These are phyloP conservation scores for Campoletis raptor DNA, from an alignment of 2,888 invertebrate genomes.

Conservation along the genomic window DNA sequence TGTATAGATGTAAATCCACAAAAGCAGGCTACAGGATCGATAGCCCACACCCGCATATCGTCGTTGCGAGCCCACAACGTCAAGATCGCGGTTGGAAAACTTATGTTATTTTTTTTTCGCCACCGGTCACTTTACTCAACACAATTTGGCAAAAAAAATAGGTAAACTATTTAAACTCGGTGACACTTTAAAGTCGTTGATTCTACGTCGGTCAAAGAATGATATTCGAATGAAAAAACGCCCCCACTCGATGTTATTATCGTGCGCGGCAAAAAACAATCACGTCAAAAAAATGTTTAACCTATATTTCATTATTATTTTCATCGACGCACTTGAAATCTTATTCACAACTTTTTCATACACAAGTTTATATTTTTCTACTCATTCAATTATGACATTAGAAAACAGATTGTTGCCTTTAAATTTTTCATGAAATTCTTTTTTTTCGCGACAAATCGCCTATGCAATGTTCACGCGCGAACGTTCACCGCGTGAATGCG, in stretches of 20 bases:
- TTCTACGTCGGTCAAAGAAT: background rate
- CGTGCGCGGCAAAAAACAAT: background rate
- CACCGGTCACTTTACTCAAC: background rate
- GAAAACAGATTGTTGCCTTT: background rate
- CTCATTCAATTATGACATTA: background rate
- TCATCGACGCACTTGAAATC: background rate
- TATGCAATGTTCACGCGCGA: slow-evolving; percentile 66
- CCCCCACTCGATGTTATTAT: slow-evolving; percentile 7
- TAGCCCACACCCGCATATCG: slow-evolving; percentile 16
- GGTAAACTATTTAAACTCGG: background rate
- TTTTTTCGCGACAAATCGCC: background rate
- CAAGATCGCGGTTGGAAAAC: slow-evolving; percentile 5
- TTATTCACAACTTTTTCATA: background rate
- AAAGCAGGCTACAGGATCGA: slow-evolving; percentile 18
- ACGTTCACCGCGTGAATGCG: slow-evolving; percentile 75
- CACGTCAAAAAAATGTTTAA: background rate
- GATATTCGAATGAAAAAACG: background rate
- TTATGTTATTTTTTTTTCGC: background rate
- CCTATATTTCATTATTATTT: background rate
- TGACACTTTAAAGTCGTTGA: background rate
- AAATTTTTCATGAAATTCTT: background rate
- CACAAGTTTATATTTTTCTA: background rate
- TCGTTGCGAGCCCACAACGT: background rate
- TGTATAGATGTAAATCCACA: slow-evolving; percentile 5
- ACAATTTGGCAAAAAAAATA: background rate